Evolutionary conservation across 2,888 invertebrate species (phyloP).

Genomic region (Creontiades dilutus): DNA sequence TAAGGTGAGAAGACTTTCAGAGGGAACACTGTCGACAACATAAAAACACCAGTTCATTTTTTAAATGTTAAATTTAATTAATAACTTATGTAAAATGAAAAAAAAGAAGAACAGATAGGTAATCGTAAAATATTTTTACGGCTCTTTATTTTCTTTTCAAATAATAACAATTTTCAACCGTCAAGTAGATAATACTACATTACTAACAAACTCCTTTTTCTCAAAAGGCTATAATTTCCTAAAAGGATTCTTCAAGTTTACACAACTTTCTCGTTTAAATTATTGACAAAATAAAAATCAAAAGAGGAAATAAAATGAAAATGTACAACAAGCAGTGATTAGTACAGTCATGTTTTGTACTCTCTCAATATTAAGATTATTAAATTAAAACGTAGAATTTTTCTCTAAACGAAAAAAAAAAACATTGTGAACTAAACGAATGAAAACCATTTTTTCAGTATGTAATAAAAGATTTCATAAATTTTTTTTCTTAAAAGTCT

Average conservation of each 20-base stretch:
- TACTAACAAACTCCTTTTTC: constrained; percentile 66
- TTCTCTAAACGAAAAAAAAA: constrained; percentile 8
- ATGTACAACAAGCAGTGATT: constrained; percentile 60
- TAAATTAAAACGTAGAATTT: constrained; percentile 29
- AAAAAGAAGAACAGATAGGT: constrained; percentile 62
- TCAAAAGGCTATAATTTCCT: constrained; percentile 62
- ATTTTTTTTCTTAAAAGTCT: constrained; percentile 47
- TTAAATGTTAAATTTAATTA: constrained; percentile 73
- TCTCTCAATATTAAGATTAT: constrained; percentile 59
- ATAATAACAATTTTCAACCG: constrained; percentile 62
- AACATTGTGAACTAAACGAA: constrained; percentile 7
- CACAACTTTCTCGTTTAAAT: constrained; percentile 56
- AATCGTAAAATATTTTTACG: constrained; percentile 67
- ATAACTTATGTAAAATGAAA: constrained; percentile 72
- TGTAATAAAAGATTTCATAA: constrained; percentile 63
- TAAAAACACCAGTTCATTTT: neutral
- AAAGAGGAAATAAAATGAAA: neutral
- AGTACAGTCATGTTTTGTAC: constrained; percentile 69
- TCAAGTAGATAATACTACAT: constrained; percentile 63
- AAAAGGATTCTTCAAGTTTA: constrained; percentile 47
- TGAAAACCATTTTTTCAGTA: neutral
- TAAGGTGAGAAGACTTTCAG: too few relatives aligned
- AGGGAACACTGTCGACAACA: neutral
- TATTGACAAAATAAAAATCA: constrained; percentile 22
- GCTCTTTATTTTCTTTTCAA: constrained; percentile 52